Conservation (phyloP, 2,113 vertebrate species). For the Lepidothrix coronata region DNA sequence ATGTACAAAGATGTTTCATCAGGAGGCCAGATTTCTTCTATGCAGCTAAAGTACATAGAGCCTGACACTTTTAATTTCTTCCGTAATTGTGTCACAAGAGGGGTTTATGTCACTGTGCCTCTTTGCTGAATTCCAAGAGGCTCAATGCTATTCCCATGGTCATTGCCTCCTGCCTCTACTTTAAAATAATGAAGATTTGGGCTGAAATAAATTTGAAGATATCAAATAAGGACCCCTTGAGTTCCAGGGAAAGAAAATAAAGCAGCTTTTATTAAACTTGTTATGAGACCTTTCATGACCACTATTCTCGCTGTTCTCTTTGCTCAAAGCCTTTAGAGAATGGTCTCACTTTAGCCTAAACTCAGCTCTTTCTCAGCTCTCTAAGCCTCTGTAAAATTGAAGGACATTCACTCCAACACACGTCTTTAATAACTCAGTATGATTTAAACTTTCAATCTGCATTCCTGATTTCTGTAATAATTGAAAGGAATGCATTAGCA, state of each 20-base stretch:
- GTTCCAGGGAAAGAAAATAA: constrained; percentile 76
- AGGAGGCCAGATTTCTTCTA: constrained; percentile 67
- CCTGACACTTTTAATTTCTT: constrained; percentile 74
- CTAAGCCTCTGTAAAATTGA: constrained; percentile 72
- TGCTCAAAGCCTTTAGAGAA: constrained; percentile 72
- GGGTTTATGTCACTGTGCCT: constrained; percentile 58
- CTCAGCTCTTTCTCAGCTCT: constrained; percentile 69
- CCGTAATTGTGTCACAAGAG: constrained; percentile 67
- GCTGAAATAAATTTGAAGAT: constrained; percentile 80
- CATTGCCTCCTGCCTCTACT: constrained; percentile 66
- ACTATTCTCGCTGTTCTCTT: constrained; percentile 71
- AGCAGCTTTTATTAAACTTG: constrained; percentile 81
- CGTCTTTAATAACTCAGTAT: constrained; percentile 60
- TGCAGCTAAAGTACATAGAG: constrained; percentile 59
- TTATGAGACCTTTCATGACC: constrained; percentile 76
- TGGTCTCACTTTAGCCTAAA: constrained; percentile 70
- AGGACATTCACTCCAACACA: constrained; percentile 52
- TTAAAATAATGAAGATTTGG: constrained; percentile 80
- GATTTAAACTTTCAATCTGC: constrained; percentile 68
- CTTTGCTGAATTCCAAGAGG: constrained; percentile 66
- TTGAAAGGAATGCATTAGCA: constrained; percentile 76
- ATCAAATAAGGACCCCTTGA: constrained; percentile 75
- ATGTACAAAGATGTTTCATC: constrained; percentile 71
- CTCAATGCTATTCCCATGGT: constrained; percentile 66
- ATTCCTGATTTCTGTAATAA: constrained; percentile 66